phyloP scores from a whole-genome alignment of 1,140 invertebrate genomes.

The Calliphora vicina region DNA sequence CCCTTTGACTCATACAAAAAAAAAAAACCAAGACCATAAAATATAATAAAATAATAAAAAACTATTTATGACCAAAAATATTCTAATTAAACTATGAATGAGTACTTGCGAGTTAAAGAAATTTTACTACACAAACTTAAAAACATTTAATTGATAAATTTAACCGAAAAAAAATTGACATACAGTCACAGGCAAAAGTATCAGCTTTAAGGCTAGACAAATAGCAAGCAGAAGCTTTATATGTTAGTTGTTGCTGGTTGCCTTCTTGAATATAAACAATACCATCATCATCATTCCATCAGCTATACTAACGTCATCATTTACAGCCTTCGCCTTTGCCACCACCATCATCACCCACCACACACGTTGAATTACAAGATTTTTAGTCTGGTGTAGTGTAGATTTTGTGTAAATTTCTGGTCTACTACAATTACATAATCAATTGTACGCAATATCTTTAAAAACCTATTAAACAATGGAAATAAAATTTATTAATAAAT shows the following conservation, averaged over 20 bases:
- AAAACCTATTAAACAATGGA: neutral
- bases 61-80: constrained; percentile 3
- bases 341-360: neutral
- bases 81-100: constrained; percentile 4
- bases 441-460: neutral
- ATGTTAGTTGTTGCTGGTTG: too few species aligned
- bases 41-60: neutral
- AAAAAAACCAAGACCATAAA: neutral
- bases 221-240: neutral
- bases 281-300: neutral
- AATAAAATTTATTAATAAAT: neutral
- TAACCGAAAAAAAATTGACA: neutral
- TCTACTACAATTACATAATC: constrained; percentile 3
- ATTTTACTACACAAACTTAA: neutral
- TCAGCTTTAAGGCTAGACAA: neutral
- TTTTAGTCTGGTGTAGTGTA: neutral
- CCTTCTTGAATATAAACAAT: neutral
- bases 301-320: neutral
- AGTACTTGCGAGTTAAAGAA: neutral
- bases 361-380: constrained; percentile 5
- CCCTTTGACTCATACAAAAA: neutral
- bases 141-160: neutral
- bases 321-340: neutral
- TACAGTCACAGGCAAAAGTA: neutral
- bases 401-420: neutral